Conservation (phyloP, 2,797 vertebrate species). For the Bryconaethiops microstoma region DNA sequence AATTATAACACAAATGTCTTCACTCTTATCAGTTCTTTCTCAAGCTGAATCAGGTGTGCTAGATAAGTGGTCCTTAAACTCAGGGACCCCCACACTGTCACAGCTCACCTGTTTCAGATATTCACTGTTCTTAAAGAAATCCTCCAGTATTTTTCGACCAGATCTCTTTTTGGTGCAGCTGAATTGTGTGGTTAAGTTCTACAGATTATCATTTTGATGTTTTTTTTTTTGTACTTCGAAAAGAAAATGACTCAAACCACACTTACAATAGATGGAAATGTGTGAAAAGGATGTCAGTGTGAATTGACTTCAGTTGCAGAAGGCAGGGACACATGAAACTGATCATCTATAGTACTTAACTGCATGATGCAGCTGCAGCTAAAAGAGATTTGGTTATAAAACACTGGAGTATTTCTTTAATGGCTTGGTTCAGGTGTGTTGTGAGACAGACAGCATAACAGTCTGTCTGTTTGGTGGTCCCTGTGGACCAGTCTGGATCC, state of each 20-base stretch:
- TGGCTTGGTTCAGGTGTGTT: background rate
- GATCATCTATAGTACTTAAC: background rate
- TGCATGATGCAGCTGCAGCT: background rate
- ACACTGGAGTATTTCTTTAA: background rate
- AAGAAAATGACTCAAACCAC: too few relatives aligned
- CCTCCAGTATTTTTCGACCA: background rate
- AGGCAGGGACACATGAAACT: too few relatives aligned
- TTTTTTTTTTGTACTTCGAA: too few relatives aligned
- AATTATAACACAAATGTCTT: too few relatives aligned
- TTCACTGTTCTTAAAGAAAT: background rate
- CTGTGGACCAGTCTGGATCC: background rate
- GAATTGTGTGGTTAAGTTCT: background rate
- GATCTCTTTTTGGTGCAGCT: too few relatives aligned
- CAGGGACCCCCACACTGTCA: background rate
- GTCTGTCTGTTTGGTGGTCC: background rate
- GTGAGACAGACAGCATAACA: background rate
- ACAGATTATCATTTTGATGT: background rate
- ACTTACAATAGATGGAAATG: too few relatives aligned
- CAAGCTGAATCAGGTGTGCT: too few relatives aligned
- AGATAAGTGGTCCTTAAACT: too few relatives aligned
- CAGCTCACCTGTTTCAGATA: background rate
- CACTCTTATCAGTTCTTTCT: too few relatives aligned
- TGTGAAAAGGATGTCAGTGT: too few relatives aligned
- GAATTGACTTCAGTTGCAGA: too few relatives aligned
- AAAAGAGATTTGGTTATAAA: background rate